Evolutionary conservation across 2,113 vertebrate genomes (phyloP).

Genomic region (Erythrocercus mccallii): DNA sequence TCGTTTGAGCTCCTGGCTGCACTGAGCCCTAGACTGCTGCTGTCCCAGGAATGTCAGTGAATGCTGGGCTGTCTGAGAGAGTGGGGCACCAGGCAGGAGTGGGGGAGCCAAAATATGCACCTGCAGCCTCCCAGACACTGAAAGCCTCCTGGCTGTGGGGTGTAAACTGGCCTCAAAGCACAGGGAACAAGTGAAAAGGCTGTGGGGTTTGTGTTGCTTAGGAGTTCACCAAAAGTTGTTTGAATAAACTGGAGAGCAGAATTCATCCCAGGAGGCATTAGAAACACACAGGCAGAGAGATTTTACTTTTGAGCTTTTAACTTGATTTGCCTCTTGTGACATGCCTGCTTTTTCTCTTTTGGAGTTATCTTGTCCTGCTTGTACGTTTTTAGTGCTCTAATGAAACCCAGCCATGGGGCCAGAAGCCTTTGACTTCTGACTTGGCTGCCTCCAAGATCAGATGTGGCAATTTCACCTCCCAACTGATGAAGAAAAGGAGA

Average conservation of each 20-base stretch:
- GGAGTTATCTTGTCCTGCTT: conserved; percentile 7
- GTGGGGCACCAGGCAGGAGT: not conserved
- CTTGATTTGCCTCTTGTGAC: not conserved
- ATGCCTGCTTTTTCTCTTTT: not conserved
- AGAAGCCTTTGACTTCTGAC: not conserved
- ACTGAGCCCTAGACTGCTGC: not conserved
- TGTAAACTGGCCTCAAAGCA: not conserved
- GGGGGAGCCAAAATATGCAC: not conserved
- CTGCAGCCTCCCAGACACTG: not conserved
- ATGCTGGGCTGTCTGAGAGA: not conserved
- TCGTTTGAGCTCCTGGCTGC: accelerated
- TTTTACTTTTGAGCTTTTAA: not conserved
- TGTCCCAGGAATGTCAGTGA: accelerated
- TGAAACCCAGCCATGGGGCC: not conserved
- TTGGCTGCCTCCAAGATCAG: not conserved
- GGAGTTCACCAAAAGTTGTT: not conserved
- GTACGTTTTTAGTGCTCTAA: not conserved
- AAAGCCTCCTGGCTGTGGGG: not conserved
- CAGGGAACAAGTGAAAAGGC: not conserved
- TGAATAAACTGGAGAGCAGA: not conserved
- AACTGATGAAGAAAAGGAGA: not conserved
- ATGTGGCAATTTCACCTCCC: not conserved
- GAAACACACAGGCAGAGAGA: not conserved
- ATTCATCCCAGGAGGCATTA: not conserved
- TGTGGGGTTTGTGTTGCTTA: not conserved